phyloP scores from a whole-genome alignment of 2,113 vertebrate species.

The Neolamprologus hecqui region DNA sequence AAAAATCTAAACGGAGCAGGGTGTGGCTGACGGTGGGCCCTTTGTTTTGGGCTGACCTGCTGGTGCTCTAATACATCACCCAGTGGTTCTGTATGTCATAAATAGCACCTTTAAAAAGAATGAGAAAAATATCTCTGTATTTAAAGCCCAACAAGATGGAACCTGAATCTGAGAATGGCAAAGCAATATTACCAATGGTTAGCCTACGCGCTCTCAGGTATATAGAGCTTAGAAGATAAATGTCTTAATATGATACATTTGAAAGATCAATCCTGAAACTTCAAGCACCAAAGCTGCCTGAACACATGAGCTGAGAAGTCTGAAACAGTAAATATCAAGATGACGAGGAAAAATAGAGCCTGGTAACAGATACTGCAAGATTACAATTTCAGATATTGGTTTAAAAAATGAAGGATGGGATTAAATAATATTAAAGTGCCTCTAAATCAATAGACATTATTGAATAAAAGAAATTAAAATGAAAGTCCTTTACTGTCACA shows the following conservation, averaged over 20 bases:
- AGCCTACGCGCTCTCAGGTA: background rate
- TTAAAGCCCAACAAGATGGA: background rate
- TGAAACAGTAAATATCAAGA: background rate
- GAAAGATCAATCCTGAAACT: background rate
- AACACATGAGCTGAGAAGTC: background rate
- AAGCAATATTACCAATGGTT: background rate
- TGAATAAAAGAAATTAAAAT: background rate
- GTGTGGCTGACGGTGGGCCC: background rate
- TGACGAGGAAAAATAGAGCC: background rate
- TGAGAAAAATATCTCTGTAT: background rate
- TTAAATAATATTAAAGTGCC: background rate
- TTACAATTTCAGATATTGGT: slow-evolving; percentile 24
- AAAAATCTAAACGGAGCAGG: background rate
- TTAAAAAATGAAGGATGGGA: background rate
- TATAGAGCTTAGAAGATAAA: background rate
- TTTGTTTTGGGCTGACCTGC: background rate
- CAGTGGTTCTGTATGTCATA: background rate
- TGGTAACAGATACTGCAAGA: background rate
- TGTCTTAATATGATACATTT: background rate
- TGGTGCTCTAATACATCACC: background rate
- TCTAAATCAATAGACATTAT: background rate
- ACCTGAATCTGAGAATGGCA: background rate
- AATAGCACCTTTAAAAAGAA: background rate
- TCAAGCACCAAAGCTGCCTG: background rate
- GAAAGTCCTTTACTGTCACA: background rate